Conservation (phyloP, 2,113 vertebrate genomes). For the Passer domesticus region DNA sequence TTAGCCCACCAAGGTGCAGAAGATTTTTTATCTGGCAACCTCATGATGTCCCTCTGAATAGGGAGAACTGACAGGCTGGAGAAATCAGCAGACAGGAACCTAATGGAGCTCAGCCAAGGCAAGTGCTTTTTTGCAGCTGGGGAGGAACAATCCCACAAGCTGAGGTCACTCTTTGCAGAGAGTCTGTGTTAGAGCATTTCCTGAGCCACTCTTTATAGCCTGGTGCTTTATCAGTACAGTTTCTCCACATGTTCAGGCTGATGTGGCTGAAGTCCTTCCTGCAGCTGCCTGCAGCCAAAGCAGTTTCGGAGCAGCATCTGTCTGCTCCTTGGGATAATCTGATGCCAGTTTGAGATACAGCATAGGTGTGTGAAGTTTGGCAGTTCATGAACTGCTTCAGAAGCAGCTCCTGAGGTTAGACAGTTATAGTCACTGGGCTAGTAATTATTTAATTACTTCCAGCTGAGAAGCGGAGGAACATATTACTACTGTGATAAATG, state of each 20-base stretch:
- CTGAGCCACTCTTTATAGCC: neutral
- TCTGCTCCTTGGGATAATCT: neutral
- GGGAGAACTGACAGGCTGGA: neutral
- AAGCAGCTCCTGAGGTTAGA: neutral
- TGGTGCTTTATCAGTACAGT: neutral
- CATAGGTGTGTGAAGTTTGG: neutral
- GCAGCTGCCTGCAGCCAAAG: neutral
- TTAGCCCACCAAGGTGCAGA: neutral
- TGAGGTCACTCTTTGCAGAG: neutral
- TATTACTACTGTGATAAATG: neutral
- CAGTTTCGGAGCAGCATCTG: neutral
- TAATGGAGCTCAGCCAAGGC: neutral
- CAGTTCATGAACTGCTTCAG: neutral
- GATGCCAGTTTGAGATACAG: neutral
- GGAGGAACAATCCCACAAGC: neutral
- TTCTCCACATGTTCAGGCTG: neutral
- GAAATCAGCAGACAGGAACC: neutral
- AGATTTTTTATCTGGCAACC: neutral
- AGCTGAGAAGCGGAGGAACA: neutral
- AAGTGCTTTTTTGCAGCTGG: neutral
- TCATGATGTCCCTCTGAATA: neutral
- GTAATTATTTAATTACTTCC: neutral
- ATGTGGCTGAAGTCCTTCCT: neutral
- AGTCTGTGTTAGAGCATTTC: neutral
- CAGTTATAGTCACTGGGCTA: neutral